Conservation (phyloP, 2,888 invertebrate species). For the Drosophila melanosoma region DNA sequence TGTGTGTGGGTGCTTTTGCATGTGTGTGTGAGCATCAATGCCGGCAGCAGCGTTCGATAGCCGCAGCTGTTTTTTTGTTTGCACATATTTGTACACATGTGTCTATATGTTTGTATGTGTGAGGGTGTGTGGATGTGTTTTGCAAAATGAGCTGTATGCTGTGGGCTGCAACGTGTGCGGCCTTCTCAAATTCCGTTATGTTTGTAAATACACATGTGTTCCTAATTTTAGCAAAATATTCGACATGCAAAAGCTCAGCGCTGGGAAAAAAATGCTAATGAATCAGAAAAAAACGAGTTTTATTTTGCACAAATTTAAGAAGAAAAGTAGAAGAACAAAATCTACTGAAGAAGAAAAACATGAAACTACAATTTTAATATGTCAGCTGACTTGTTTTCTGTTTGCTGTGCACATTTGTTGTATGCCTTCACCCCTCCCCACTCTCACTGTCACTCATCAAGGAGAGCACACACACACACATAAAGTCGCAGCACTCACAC, state of each 20-base stretch:
- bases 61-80: conserved; percentile 63
- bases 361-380: conserved; percentile 51
- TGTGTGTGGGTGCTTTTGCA: conserved; percentile 15
- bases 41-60: conserved; percentile 46
- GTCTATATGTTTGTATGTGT: conserved; percentile 10
- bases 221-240: conserved; percentile 59
- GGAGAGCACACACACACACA: conserved; percentile 17
- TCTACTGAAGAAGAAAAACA: conserved; percentile 7
- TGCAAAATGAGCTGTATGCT: conserved; percentile 39
- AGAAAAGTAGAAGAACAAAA: neutral
- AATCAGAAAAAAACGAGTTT: conserved; percentile 46
- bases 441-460: neutral
- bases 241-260: conserved; percentile 43
- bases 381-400: conserved; percentile 73
- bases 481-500: conserved; percentile 26
- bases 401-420: conserved; percentile 11
- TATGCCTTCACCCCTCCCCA: neutral
- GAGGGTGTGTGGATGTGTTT: conserved; percentile 9
- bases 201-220: conserved; percentile 32
- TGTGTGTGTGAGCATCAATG: conserved; percentile 41
- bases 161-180: conserved; percentile 62
- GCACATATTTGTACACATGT: conserved; percentile 26
- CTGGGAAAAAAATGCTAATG: conserved; percentile 53
- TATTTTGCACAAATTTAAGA: conserved; percentile 30
- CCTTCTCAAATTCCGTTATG: conserved; percentile 75